Conservation (phyloP, 2,113 vertebrate species). For the Paracanthobrama guichenoti region DNA sequence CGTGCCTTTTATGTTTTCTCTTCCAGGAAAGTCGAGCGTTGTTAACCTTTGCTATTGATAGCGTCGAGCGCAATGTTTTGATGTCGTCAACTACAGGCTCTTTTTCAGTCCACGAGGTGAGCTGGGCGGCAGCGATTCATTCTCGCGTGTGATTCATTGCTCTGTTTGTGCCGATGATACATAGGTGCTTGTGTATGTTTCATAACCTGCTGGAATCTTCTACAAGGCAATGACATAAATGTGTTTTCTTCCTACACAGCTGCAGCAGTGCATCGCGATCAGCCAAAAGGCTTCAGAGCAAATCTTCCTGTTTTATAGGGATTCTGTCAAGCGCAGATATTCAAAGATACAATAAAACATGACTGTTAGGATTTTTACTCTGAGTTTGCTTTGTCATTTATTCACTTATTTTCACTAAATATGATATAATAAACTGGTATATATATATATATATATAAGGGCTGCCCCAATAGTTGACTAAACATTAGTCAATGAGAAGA, state of each 20-base stretch:
- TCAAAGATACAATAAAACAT: constrained; percentile 37
- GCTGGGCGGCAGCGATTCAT: background rate
- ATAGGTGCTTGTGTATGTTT: background rate
- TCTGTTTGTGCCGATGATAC: background rate
- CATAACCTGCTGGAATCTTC: background rate
- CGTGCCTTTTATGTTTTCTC: background rate
- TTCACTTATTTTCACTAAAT: background rate
- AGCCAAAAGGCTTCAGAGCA: constrained; percentile 81
- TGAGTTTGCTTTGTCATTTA: background rate
- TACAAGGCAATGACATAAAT: background rate
- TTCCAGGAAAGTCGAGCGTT: constrained; percentile 83
- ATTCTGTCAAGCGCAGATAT: constrained; percentile 80
- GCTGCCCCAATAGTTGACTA: too few species aligned
- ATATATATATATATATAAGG: too few species aligned
- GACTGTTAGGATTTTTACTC: background rate
- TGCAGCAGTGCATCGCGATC: constrained; percentile 84
- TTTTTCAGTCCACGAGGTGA: constrained; percentile 85
- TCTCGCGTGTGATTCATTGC: background rate
- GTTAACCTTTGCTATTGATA: constrained; percentile 87
- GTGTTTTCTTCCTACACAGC: constrained; percentile 68
- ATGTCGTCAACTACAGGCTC: constrained; percentile 84
- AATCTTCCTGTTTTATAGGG: constrained; percentile 89
- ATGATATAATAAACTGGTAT: too few species aligned
- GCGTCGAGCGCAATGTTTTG: constrained; percentile 77
- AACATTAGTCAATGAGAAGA: too few species aligned